These are phyloP conservation scores for Actenoides hombroni DNA, from an alignment of 2,113 vertebrate genomes.

Conservation along the genomic window DNA sequence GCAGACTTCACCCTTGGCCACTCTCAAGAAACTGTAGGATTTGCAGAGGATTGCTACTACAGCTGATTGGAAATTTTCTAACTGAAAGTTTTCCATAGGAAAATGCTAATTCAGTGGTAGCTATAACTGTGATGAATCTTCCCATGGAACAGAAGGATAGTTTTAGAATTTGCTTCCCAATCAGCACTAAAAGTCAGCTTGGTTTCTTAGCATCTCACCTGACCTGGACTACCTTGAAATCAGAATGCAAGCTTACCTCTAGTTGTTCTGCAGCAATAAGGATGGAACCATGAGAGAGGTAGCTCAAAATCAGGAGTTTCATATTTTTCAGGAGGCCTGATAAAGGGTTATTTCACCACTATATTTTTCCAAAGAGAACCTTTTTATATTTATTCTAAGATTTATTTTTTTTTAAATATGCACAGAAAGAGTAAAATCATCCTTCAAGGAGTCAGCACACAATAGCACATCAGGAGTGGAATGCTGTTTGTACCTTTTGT, in stretches of 20 bases:
- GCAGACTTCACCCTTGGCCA: neutral
- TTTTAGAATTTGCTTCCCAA: neutral
- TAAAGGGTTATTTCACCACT: neutral
- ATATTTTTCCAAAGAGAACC: neutral
- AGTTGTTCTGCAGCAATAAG: neutral
- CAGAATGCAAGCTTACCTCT: neutral
- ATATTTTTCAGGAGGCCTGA: neutral
- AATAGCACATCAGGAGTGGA: neutral
- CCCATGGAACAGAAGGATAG: neutral
- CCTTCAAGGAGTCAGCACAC: neutral
- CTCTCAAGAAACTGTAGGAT: neutral
- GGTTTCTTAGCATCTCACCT: neutral
- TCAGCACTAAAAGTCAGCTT: neutral
- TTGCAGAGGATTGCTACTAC: neutral
- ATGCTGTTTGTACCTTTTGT: constrained; percentile 78
- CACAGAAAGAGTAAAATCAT: neutral
- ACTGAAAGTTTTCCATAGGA: neutral
- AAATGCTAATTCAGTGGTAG: neutral
- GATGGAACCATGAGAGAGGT: neutral
- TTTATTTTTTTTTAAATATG: neutral
- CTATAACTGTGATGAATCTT: neutral
- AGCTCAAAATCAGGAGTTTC: neutral
- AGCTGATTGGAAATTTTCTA: neutral
- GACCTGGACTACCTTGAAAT: neutral
- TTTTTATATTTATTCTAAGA: neutral